Evolutionary conservation across 2,113 vertebrate genomes (phyloP).

Genomic region (Brevimyrus niger): DNA sequence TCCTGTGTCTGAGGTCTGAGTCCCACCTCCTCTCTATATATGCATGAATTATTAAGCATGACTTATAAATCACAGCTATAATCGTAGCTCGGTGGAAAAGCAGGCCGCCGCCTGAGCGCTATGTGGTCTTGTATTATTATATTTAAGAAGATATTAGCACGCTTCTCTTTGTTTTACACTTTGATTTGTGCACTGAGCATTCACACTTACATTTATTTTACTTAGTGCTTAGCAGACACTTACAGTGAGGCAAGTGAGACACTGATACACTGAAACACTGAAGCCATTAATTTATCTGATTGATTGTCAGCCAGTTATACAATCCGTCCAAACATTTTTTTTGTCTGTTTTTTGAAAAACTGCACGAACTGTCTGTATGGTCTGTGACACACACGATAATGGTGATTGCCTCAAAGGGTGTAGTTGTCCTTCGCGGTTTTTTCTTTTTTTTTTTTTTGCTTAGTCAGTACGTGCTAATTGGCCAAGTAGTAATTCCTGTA

Average conservation of each 20-base stretch:
- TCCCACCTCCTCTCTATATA: background rate
- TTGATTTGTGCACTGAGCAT: background rate
- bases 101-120: background rate
- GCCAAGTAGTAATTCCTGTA: background rate
- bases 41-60: slow-evolving; percentile 35
- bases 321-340: background rate
- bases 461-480: background rate
- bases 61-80: slow-evolving; percentile 5
- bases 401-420: background rate
- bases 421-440: background rate
- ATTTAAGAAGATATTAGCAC: background rate
- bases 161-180: background rate
- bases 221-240: background rate
- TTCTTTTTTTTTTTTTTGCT: background rate
- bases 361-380: background rate
- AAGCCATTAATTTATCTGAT: background rate
- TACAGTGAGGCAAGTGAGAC: background rate
- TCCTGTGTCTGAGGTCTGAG: background rate
- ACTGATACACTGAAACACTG: background rate
- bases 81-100: background rate
- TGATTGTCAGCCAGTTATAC: background rate
- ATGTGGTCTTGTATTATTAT: background rate
- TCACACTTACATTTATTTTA: background rate
- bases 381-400: background rate
- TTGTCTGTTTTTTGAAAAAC: background rate